A percentile compares a stretch with the other conserved stretches of the same genome.
Evolutionary conservation across 2,797 vertebrate species (phyloP).

Genomic region (Morelia viridis): DNA sequence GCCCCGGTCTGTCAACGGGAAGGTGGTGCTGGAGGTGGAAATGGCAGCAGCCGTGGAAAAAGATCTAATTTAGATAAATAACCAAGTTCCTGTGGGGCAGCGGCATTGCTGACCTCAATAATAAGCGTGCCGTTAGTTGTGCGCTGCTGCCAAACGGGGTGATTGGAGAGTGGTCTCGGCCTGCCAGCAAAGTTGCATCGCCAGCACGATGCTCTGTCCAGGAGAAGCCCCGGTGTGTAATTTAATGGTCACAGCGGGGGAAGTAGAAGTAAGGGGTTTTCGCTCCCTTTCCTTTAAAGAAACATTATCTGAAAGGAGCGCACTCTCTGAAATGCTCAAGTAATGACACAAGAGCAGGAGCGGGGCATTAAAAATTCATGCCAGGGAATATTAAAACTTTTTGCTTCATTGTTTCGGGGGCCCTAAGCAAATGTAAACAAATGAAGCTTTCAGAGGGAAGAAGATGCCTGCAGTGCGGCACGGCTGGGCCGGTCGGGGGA

Average conservation of each 20-base stretch:
- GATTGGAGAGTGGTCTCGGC: slow-evolving; percentile 8
- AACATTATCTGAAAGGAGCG: slow-evolving; percentile 67
- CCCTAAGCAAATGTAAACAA: slow-evolving; percentile 66
- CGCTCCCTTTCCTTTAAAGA: slow-evolving; percentile 45
- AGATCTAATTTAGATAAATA: not conserved
- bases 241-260: slow-evolving; percentile 68
- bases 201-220: slow-evolving; percentile 57
- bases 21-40: not conserved
- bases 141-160: not conserved
- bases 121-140: not conserved
- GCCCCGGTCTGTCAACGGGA: not conserved
- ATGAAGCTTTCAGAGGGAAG: slow-evolving; percentile 56
- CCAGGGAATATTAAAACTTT: slow-evolving; percentile 73
- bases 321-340: slow-evolving; percentile 65
- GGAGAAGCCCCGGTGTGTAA: slow-evolving; percentile 27
- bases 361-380: slow-evolving; percentile 75
- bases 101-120: slow-evolving; percentile 11
- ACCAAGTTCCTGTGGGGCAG: not conserved
- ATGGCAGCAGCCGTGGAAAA: not conserved
- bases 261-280: slow-evolving; percentile 39
- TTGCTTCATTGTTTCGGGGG: slow-evolving; percentile 65
- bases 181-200: slow-evolving; percentile 30
- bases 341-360: slow-evolving; percentile 70
- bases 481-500: not conserved
- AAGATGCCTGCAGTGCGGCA: slow-evolving; percentile 42